Conservation (phyloP, 2,888 invertebrate genomes). For the Volucella zonaria region DNA sequence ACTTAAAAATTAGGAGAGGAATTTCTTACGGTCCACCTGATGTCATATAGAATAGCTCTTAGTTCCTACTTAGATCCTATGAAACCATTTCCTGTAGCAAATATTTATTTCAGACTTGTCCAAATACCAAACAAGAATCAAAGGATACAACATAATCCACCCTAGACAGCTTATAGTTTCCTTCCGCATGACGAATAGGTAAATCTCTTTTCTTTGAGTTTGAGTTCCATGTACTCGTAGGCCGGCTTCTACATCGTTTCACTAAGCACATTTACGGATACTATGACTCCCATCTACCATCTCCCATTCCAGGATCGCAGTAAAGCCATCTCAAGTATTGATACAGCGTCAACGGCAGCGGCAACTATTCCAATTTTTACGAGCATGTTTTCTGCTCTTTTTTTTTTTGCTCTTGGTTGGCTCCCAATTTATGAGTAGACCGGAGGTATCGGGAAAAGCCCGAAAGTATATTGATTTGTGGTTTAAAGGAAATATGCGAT, state of each 20-base stretch:
- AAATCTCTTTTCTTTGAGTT: constrained; percentile 48
- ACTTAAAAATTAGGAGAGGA: too few relatives aligned
- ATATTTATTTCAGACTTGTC: constrained; percentile 29
- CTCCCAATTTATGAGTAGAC: constrained; percentile 60
- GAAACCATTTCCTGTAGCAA: constrained; percentile 44
- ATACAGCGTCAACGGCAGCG: constrained; percentile 4
- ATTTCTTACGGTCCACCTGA: too few relatives aligned
- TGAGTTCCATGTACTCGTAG: constrained; percentile 13
- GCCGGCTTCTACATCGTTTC: constrained; percentile 52
- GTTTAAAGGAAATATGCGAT: constrained; percentile 68
- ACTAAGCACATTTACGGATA: constrained; percentile 52
- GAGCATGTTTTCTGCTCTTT: constrained; percentile 34
- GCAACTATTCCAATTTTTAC: constrained; percentile 39
- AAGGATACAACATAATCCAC: constrained; percentile 53
- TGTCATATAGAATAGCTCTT: too few relatives aligned
- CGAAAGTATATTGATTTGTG: constrained; percentile 67
- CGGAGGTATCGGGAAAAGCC: constrained; percentile 49
- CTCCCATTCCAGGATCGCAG: not conserved
- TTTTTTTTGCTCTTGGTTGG: not conserved
- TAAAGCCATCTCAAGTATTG: constrained; percentile 58
- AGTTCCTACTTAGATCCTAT: constrained; percentile 5
- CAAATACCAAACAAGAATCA: constrained; percentile 28
- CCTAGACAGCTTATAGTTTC: constrained; percentile 60
- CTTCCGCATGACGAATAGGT: constrained; percentile 60
- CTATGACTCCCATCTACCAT: not conserved